Conservation (phyloP, 2,797 vertebrate species). For the Sebastiscus tertius region DNA sequence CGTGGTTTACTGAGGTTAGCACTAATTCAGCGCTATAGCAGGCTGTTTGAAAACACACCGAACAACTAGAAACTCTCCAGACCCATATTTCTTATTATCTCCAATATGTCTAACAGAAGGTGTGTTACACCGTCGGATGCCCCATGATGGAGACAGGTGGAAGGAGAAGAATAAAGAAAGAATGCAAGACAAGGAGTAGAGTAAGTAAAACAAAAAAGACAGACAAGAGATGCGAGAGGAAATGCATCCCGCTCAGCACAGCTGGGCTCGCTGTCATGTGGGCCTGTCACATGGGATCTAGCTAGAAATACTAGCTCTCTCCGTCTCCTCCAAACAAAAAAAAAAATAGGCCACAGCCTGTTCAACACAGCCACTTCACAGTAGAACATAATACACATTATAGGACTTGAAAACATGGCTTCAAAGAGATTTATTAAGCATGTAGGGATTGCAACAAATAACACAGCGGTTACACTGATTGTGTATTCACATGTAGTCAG, state of each 20-base stretch:
- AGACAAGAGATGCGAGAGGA: conserved; percentile 34
- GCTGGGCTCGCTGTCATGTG: conserved; percentile 54
- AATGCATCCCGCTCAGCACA: conserved; percentile 43
- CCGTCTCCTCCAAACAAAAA: conserved; percentile 45
- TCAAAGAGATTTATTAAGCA: conserved; percentile 37
- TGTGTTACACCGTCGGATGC: neutral
- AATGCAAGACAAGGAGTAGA: conserved; percentile 1
- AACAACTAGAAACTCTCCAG: neutral
- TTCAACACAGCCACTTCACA: conserved; percentile 38
- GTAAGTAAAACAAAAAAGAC: neutral
- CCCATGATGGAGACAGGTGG: neutral
- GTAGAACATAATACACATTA: conserved; percentile 6
- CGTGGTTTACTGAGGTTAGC: neutral
- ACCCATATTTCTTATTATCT: neutral
- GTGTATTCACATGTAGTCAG: neutral
- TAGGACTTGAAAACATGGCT: conserved; percentile 5
- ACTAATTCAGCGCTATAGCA: neutral
- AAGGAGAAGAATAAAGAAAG: neutral
- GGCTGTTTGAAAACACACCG: neutral
- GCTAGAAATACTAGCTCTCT: conserved; percentile 47
- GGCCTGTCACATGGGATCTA: conserved; percentile 60
- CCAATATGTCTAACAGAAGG: neutral
- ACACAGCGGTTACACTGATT: conserved; percentile 3
- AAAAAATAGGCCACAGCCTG: conserved; percentile 64
- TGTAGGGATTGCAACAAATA: neutral